Evolutionary conservation across 2,888 invertebrate species (phyloP).

Genomic region (Limenitis camilla): DNA sequence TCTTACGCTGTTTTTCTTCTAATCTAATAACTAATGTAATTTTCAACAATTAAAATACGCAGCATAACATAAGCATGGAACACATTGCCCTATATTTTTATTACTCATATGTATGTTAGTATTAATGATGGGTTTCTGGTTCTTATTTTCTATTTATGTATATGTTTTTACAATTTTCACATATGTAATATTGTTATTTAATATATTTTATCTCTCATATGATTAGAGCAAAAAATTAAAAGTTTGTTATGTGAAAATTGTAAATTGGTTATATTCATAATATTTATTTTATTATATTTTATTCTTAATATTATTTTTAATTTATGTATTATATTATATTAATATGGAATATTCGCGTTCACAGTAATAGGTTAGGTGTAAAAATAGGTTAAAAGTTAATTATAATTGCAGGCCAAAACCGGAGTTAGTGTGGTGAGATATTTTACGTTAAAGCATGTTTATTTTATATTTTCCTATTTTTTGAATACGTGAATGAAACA

Average conservation of each 20-base stretch:
- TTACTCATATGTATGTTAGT: neutral
- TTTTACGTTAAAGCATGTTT: conserved; percentile 55
- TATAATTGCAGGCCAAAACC: conserved; percentile 60
- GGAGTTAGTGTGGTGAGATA: conserved; percentile 66
- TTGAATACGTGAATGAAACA: conserved; percentile 4
- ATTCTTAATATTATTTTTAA: neutral
- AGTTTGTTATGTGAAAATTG: conserved; percentile 23
- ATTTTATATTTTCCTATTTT: conserved; percentile 18
- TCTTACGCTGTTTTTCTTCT: conserved; percentile 10
- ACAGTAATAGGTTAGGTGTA: conserved; percentile 13
- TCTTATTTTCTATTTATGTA: neutral
- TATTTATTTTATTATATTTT: conserved; percentile 2
- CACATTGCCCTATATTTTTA: neutral
- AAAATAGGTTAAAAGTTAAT: conserved; percentile 39
- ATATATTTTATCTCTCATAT: no score
- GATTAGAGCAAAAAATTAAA: neutral
- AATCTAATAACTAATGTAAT: no score
- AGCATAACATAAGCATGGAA: neutral
- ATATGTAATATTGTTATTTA: neutral
- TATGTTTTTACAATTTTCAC: neutral
- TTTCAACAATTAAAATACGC: no score
- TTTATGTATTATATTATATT: neutral
- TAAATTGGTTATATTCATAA: conserved; percentile 24
- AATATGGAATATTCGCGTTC: neutral
- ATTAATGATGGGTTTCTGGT: neutral